These are phyloP conservation scores for Drosophila santomea DNA, from an alignment of 1,140 invertebrate genomes.

Conservation along the genomic window DNA sequence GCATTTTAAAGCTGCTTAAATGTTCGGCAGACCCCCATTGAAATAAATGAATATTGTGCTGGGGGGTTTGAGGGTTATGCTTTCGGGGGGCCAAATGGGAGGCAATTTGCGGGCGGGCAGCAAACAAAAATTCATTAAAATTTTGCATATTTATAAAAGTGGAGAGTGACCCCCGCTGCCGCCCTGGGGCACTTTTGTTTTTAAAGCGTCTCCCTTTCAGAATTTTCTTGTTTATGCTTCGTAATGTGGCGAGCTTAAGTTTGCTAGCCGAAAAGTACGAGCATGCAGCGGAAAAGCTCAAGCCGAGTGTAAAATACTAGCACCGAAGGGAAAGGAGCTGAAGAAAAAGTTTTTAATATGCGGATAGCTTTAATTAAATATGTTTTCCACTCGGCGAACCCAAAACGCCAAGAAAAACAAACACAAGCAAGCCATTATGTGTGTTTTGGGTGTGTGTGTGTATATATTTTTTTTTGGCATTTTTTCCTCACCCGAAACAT, in stretches of 20 bases:
- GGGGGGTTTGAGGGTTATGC: conserved; percentile 1
- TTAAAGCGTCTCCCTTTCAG: conserved; percentile 56
- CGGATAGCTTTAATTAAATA: conserved; percentile 84
- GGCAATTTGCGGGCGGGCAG: conserved; percentile 26
- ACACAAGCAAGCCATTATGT: conserved; percentile 39
- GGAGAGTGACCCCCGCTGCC: conserved; percentile 66
- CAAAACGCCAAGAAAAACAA: conserved; percentile 60
- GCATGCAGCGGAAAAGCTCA: conserved; percentile 47
- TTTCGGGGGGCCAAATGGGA: conserved; percentile 9
- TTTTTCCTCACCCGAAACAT: conserved; percentile 52
- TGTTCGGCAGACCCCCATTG: conserved; percentile 41
- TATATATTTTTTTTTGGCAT: conserved; percentile 14
- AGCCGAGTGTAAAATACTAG: conserved; percentile 74
- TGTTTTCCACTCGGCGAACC: conserved; percentile 77
- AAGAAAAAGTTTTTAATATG: conserved; percentile 78
- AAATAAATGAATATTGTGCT: conserved; percentile 35
- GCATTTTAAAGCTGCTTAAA: conserved; percentile 79
- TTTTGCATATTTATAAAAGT: conserved; percentile 82
- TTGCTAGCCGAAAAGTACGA: conserved; percentile 54
- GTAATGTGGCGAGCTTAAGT: conserved; percentile 80
- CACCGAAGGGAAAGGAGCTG: conserved; percentile 16
- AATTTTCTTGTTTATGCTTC: conserved; percentile 70
- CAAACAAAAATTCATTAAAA: conserved; percentile 82
- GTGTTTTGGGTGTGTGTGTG: conserved; percentile 21
- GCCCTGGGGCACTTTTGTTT: conserved; percentile 67